A percentile compares a stretch with the other conserved stretches of the same genome.
Conservation (phyloP, 2,888 invertebrate genomes). For the Synergus gifuensis region DNA sequence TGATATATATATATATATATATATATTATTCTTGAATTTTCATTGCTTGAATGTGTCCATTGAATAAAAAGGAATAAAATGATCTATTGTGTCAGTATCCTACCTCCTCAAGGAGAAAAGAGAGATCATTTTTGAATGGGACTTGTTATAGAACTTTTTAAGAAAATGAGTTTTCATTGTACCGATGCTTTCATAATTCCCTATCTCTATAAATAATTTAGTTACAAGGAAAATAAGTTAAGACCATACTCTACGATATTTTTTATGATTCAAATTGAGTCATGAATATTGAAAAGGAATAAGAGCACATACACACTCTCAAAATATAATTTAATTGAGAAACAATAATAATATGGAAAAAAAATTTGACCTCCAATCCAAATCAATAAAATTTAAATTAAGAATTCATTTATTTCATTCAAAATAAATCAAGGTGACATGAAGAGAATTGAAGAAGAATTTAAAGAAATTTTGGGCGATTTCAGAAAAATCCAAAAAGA, state of each 20-base stretch:
- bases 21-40: constrained; percentile 36
- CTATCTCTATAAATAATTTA: background rate
- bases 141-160: background rate
- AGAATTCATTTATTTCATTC: too few species aligned
- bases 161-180: background rate
- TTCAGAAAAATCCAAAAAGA: too few species aligned
- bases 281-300: background rate
- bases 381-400: too few species aligned
- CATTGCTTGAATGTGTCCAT: background rate
- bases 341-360: too few species aligned
- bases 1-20: background rate
- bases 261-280: background rate
- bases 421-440: too few species aligned
- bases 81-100: background rate
- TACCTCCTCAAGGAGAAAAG: background rate
- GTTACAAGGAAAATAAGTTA: background rate
- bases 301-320: too few species aligned
- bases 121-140: background rate
- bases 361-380: too few species aligned
- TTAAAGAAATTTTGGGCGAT: too few species aligned
- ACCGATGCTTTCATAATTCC: background rate
- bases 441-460: too few species aligned
- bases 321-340: too few species aligned
- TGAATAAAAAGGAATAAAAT: constrained; percentile 2
- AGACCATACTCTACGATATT: background rate